Evolutionary conservation across 2,888 invertebrate species (phyloP).

Genomic region (Oxytorus armatus): DNA sequence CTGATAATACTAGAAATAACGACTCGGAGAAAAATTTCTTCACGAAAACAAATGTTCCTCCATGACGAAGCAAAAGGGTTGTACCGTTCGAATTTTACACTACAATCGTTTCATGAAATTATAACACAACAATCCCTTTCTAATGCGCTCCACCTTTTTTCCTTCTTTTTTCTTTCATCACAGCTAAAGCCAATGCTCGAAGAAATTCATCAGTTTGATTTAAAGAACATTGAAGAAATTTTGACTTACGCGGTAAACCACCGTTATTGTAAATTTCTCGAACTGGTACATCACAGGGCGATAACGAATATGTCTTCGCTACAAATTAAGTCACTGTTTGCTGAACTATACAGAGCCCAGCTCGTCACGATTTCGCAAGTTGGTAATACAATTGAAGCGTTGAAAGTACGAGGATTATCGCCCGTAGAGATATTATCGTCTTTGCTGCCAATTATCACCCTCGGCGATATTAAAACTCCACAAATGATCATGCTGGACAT

Average conservation of each 20-base stretch:
- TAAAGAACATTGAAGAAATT: slow-evolving; percentile 9
- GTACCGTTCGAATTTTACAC: too few species aligned
- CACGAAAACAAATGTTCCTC: too few species aligned
- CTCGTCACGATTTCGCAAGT: neutral
- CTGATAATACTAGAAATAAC: too few species aligned
- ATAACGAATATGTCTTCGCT: slow-evolving; percentile 17
- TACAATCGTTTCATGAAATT: too few species aligned
- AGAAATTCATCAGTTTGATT: neutral
- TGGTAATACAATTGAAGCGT: neutral
- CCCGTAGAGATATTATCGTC: neutral
- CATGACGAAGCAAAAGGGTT: too few species aligned
- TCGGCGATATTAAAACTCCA: neutral
- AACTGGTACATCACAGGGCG: neutral
- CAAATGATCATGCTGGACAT: neutral
- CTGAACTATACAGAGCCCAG: neutral
- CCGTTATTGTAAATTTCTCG: slow-evolving; percentile 33
- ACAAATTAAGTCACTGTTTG: slow-evolving; percentile 15
- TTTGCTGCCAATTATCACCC: neutral
- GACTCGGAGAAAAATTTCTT: too few species aligned
- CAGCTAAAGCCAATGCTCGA: slow-evolving; percentile 33
- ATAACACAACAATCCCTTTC: too few species aligned
- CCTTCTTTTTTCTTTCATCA: neutral
- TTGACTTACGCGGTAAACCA: slow-evolving; percentile 4
- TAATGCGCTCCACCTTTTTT: too few species aligned
- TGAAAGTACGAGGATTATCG: slow-evolving; percentile 9